Base-by-base conservation (phyloP, 2,113 vertebrate species). In the Marmota flaviventris region DNA sequence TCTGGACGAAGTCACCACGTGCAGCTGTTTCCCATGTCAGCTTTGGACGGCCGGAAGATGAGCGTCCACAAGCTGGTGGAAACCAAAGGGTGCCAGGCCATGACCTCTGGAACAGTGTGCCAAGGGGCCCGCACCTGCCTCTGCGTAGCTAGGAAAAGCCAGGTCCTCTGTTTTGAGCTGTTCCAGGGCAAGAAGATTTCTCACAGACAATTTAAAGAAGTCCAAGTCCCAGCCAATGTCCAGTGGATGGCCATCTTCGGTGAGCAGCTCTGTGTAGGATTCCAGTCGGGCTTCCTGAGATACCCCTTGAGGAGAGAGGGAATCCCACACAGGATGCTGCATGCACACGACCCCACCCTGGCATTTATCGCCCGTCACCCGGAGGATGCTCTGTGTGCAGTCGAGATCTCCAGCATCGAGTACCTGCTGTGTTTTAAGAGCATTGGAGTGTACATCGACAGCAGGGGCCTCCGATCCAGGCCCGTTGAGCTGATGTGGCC, bases 401-500 rank as follows among this genome's bases (percentile, higher is more conserved):
- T 99, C 96, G 99, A 99, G 98, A 99, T 99, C 95, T 99, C 99
- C 96, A 99, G 98, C 98, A 99, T 99, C 96, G 99, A 99, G 97
- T 99, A 99, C 98, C 99, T 99, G 98, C 99, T 99, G 97, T 99
- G 99, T 98, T 99, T 99, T 99, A 99, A 99, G 97, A 97, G 98
- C 98, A 99, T 99, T 24, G 99, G 99, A 12, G 98, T 99, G 93
- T 99, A 99, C 51, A 99, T 99, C 86, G 99, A 99, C 99, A 99
- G 99, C 32, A 99, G 99, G 97, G 99, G 99, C 53, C 99, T 99
- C 91, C 98, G 99, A 95, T 99, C 99, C 0, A 99, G 99, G 34
- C 99, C 99, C 67, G 99, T 99, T 96, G 99, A 99, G 98, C 95
- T 99, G 92, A 99, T 99, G 99, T 99, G 99, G 99, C 99, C 99